Percentiles rank a stretch among this genome's conserved stretches.
Evolutionary conservation across 2,113 vertebrate species (phyloP).

Genomic region (Tachycineta bicolor): DNA sequence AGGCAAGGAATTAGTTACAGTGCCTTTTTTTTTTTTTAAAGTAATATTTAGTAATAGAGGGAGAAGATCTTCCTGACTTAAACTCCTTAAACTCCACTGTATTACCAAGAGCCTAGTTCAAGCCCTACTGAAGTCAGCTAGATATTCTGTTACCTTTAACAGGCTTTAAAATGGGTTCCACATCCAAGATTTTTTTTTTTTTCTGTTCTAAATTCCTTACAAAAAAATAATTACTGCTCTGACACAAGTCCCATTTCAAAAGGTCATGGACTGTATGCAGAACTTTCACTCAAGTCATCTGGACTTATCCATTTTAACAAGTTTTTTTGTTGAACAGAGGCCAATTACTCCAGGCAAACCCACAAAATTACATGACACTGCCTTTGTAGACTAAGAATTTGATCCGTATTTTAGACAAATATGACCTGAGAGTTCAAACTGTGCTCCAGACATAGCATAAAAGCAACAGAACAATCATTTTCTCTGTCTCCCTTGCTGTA

Average conservation of each 20-base stretch:
- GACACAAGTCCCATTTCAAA: neutral
- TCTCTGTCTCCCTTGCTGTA: slow-evolving; percentile 1
- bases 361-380: neutral
- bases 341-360: neutral
- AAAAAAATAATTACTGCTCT: neutral
- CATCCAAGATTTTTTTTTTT: neutral
- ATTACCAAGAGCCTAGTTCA: neutral
- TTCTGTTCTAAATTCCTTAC: neutral
- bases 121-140: neutral
- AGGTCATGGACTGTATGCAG: neutral
- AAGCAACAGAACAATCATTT: slow-evolving; percentile 48
- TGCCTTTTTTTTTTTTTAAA: neutral
- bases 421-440: neutral
- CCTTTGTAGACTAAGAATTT: neutral
- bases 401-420: neutral
- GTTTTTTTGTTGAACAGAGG: neutral
- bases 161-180: neutral
- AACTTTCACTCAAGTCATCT: neutral
- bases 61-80: neutral
- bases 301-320: neutral
- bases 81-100: neutral
- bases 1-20: neutral
- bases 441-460: neutral
- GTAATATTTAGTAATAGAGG: neutral
- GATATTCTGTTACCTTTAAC: neutral